Percentiles rank a stretch among this genome's conserved stretches.
These are phyloP conservation scores for Eleutherodactylus coqui DNA, from an alignment of 2,797 vertebrate genomes.

Conservation along the genomic window DNA sequence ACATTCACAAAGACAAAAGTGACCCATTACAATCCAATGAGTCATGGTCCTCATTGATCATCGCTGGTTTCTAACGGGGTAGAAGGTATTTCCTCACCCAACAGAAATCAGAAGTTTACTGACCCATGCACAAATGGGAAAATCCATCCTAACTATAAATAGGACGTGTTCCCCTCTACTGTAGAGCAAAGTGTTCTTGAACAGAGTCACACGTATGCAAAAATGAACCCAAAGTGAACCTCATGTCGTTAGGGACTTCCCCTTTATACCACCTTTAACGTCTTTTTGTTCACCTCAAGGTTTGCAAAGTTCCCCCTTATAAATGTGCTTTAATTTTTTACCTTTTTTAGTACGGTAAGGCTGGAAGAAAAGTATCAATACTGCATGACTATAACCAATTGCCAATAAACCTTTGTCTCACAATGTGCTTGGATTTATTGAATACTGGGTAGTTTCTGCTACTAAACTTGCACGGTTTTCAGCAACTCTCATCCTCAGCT, in stretches of 20 bases:
- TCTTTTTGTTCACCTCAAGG: background rate
- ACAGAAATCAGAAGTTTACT: background rate
- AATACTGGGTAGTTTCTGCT: background rate
- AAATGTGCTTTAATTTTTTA: background rate
- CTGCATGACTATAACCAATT: background rate
- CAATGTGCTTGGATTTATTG: background rate
- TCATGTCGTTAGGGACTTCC: constrained; percentile 45
- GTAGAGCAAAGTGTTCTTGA: background rate
- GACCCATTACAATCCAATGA: background rate
- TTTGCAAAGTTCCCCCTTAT: constrained; percentile 8
- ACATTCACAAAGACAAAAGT: background rate
- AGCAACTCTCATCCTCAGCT: background rate
- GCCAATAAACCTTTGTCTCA: background rate
- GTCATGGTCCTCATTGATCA: background rate
- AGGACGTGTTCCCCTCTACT: background rate
- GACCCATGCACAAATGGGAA: background rate
- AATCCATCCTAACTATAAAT: constrained; percentile 40
- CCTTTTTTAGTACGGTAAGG: no score
- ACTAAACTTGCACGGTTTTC: background rate
- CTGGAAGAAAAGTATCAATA: background rate
- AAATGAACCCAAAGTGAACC: no score
- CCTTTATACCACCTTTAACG: constrained; percentile 47
- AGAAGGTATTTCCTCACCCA: background rate
- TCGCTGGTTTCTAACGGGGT: background rate
- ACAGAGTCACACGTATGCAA: background rate